These are phyloP conservation scores for Phalacrocorax brasilianus DNA, from an alignment of 2,113 vertebrate genomes.

Conservation along the genomic window DNA sequence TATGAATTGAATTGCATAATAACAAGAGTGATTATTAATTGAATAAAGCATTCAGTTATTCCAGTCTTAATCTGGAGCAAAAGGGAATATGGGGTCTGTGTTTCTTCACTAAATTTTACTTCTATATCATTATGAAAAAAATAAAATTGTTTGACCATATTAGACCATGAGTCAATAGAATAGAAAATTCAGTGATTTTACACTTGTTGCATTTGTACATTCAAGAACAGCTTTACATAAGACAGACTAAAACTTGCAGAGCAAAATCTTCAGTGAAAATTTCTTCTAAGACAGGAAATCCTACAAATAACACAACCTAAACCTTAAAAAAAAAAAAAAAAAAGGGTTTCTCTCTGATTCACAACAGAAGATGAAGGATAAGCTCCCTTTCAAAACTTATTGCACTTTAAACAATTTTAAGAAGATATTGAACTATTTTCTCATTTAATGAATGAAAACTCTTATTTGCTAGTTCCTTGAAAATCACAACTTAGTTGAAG, in stretches of 20 bases:
- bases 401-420: not conserved
- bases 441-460: slow-evolving; percentile 18
- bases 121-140: not conserved
- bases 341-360: not conserved
- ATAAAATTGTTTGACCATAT: not conserved
- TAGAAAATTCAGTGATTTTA: not conserved
- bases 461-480: not conserved
- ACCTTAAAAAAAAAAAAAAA: not conserved
- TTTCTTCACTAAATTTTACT: not conserved
- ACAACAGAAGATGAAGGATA: not conserved
- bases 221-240: not conserved
- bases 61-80: not conserved
- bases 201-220: not conserved
- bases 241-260: not conserved
- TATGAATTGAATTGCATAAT: not conserved
- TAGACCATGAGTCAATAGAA: not conserved
- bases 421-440: slow-evolving; percentile 11
- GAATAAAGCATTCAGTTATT: not conserved
- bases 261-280: not conserved
- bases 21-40: not conserved
- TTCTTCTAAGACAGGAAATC: not conserved
- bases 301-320: not conserved
- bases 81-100: not conserved
- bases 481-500: slow-evolving; percentile 7
- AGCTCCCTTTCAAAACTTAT: not conserved